Evolutionary conservation across 2,888 invertebrate genomes (phyloP).

Genomic region (Amphipyra tragopoginis): DNA sequence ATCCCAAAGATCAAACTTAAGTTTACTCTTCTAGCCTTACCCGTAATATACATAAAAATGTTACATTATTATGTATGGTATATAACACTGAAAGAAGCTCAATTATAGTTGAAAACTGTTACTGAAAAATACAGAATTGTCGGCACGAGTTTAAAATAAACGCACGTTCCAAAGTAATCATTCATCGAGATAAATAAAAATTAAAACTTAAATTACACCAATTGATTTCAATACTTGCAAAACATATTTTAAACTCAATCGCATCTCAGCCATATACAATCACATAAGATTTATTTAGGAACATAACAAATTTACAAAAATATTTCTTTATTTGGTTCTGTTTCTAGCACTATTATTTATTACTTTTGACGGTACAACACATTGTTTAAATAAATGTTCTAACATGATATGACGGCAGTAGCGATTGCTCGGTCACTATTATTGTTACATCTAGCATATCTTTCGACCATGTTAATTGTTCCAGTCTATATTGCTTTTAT

Average conservation of each 20-base stretch:
- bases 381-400: slow-evolving; percentile 39
- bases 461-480: slow-evolving; percentile 40
- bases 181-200: slow-evolving; percentile 40
- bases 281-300: slow-evolving; percentile 74
- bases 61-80: slow-evolving; percentile 41
- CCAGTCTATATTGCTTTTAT: slow-evolving; percentile 59
- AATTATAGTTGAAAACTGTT: slow-evolving; percentile 36
- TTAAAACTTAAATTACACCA: slow-evolving; percentile 59
- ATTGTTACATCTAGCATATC: slow-evolving; percentile 30
- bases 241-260: slow-evolving; percentile 57
- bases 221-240: slow-evolving; percentile 58
- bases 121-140: slow-evolving; percentile 34
- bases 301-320: slow-evolving; percentile 79
- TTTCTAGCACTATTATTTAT: slow-evolving; percentile 64
- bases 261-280: slow-evolving; percentile 59
- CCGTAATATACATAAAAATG: slow-evolving; percentile 35
- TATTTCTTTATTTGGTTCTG: slow-evolving; percentile 78
- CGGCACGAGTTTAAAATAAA: slow-evolving; percentile 34
- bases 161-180: slow-evolving; percentile 32
- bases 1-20: no score
- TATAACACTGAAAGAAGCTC: slow-evolving; percentile 50
- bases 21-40: no score
- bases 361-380: slow-evolving; percentile 53
- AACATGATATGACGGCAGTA: slow-evolving; percentile 53
- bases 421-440: slow-evolving; percentile 33